Conservation (phyloP, 1,140 invertebrate species). For the Drosophila persimilis region DNA sequence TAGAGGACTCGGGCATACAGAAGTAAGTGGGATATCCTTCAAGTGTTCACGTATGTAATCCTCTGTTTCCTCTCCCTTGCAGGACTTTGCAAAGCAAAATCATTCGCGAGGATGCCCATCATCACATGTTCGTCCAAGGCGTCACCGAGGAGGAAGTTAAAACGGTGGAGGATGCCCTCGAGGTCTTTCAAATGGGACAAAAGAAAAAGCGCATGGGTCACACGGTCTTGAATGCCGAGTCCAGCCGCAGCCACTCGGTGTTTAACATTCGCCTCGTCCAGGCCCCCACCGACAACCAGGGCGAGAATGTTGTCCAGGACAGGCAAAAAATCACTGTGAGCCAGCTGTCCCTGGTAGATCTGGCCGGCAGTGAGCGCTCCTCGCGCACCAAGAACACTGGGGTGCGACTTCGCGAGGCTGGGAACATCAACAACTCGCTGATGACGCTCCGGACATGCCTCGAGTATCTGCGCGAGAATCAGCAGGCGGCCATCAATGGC, state of each 20-base stretch:
- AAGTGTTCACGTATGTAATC: too few relatives aligned
- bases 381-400: conserved; percentile 97
- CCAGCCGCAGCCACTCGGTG: conserved; percentile 95
- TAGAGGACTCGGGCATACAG: conserved; percentile 86
- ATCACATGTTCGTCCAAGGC: conserved; percentile 87
- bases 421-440: conserved; percentile 96
- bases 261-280: conserved; percentile 89
- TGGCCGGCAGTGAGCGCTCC: conserved; percentile 96
- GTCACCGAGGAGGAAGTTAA: conserved; percentile 88
- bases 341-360: conserved; percentile 94
- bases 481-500: conserved; percentile 83
- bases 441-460: conserved; percentile 96
- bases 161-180: conserved; percentile 86
- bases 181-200: conserved; percentile 89
- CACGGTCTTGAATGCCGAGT: conserved; percentile 96
- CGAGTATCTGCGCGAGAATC: conserved; percentile 96
- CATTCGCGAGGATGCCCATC: conserved; percentile 90
- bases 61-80: neutral
- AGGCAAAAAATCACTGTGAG: conserved; percentile 88
- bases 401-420: conserved; percentile 94
- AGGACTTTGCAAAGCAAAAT: conserved; percentile 84
- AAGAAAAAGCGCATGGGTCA: conserved; percentile 91
- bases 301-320: conserved; percentile 87
- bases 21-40: conserved; percentile 54
- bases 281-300: conserved; percentile 84